Percentiles rank a stretch among this genome's conserved stretches.
Evolutionary conservation across 2,888 invertebrate genomes (phyloP).

Genomic region (Ceriagrion tenellum): DNA sequence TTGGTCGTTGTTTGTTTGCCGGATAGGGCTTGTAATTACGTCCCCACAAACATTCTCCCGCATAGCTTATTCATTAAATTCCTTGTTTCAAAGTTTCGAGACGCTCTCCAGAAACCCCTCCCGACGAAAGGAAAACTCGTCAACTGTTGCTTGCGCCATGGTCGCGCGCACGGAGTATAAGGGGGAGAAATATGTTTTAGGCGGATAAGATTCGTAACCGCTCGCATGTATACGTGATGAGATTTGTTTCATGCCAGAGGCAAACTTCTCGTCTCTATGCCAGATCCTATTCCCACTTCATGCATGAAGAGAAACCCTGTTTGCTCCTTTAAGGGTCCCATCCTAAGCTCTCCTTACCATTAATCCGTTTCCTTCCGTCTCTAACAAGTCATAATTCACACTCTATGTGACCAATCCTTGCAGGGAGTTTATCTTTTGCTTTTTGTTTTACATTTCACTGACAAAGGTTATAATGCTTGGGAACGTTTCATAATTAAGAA

Average conservation of each 20-base stretch:
- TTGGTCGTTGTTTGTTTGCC: not conserved
- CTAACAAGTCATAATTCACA: not conserved
- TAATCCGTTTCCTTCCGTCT: not conserved
- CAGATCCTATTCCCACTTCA: not conserved
- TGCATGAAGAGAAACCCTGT: not conserved
- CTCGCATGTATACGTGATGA: not conserved
- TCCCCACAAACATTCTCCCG: not conserved
- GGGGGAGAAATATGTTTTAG: not conserved
- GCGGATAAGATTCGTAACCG: not conserved
- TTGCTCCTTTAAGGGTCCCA: not conserved
- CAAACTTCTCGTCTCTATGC: not conserved
- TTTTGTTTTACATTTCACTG: no score
- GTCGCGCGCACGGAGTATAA: not conserved
- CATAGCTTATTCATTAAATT: not conserved
- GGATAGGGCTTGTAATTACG: not conserved
- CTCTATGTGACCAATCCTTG: not conserved
- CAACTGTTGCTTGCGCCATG: not conserved
- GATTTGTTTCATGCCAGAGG: not conserved
- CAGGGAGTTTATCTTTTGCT: no score
- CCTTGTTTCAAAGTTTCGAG: not conserved
- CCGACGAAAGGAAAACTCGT: not conserved
- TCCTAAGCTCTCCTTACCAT: not conserved
- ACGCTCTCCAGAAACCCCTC: not conserved
- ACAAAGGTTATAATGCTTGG: no score
- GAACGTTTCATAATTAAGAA: no score